These are phyloP conservation scores for Sericinus montela DNA, from an alignment of 2,888 invertebrate species.

Conservation along the genomic window DNA sequence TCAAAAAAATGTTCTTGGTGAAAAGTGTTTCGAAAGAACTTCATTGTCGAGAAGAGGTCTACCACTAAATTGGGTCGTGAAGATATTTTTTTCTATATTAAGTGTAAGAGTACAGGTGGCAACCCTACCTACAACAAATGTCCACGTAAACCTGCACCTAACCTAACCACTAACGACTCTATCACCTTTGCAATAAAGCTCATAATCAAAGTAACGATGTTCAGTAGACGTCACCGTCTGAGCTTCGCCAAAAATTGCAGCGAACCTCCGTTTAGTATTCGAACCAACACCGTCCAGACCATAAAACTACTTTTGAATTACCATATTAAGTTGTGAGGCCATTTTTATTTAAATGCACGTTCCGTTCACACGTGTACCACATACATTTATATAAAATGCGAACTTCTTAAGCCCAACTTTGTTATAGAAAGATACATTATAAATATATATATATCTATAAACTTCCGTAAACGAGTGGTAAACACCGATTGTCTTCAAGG, in stretches of 20 bases:
- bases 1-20: no score
- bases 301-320: conserved; percentile 21
- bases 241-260: neutral
- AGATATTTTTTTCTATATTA: no score
- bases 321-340: conserved; percentile 19
- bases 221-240: neutral
- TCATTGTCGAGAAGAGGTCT: no score
- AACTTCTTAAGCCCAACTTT: no score
- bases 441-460: no score
- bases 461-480: no score
- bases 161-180: neutral
- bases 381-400: neutral
- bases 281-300: neutral
- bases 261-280: conserved; percentile 10
- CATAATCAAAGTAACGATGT: neutral
- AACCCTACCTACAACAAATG: no score
- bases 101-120: no score
- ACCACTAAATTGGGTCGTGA: no score
- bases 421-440: no score
- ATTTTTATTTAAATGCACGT: conserved; percentile 16
- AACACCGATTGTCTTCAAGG: no score
- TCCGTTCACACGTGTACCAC: conserved; percentile 1
- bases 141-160: neutral
- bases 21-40: no score
- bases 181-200: neutral